phyloP scores from a whole-genome alignment of 2,797 vertebrate genomes.

The Gallinago nigripennis region DNA sequence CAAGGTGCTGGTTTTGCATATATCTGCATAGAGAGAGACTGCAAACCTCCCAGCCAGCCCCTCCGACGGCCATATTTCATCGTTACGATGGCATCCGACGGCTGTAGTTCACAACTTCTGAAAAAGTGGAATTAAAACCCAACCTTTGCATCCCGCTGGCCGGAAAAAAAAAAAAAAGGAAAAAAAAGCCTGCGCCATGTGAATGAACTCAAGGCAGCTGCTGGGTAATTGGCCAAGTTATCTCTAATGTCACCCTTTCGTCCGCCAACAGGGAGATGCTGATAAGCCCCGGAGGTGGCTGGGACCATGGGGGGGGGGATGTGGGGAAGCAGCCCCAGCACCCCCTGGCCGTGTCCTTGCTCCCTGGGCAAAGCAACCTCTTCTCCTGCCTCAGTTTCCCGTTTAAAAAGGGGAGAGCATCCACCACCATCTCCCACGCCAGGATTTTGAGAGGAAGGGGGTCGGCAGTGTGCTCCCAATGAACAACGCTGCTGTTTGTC shows the following conservation, averaged over 20 bases:
- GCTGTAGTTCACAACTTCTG: constrained; percentile 9
- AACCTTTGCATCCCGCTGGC: background rate
- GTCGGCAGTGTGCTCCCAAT: fast-evolving
- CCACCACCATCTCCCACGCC: fast-evolving
- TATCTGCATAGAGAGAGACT: background rate
- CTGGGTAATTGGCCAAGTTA: background rate
- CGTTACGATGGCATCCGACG: fast-evolving
- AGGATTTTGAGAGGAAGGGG: background rate
- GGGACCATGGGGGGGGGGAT: background rate
- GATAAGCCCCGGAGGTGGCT: background rate
- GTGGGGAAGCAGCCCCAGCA: background rate
- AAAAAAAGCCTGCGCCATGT: background rate
- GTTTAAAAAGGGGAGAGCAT: background rate
- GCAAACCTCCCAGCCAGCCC: background rate
- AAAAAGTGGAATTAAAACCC: background rate
- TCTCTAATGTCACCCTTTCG: background rate
- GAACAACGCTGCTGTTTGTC: fast-evolving
- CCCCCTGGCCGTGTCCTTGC: fast-evolving
- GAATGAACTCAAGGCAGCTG: background rate
- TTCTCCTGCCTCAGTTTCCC: constrained; percentile 20
- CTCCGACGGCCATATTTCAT: background rate
- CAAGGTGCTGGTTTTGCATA: background rate
- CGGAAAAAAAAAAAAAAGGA: background rate
- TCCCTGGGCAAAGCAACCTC: background rate
- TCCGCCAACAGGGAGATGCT: background rate